Base-by-base conservation (phyloP, 2,888 invertebrate genomes). In the Tinea trinotella region DNA sequence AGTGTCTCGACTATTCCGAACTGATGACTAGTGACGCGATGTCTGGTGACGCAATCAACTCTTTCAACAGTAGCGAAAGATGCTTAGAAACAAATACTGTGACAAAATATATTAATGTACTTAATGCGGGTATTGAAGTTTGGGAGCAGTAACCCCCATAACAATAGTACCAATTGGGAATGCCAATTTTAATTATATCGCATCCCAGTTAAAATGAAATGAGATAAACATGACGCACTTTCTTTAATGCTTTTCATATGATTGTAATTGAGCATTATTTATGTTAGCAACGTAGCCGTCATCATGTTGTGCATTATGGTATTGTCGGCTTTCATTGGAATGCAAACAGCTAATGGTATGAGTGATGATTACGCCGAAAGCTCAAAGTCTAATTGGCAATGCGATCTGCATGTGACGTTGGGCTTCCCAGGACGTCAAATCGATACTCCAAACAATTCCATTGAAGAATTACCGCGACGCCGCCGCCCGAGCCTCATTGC, bases 1-100 rank as follows among this genome's bases (percentile, higher is more conserved):
- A 55, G 58, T 56, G 57, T 59, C 65, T 62, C 57, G 64, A 67
- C 67, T 72, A 70, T 72, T 74, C 71, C 70, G 66, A 70, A 70
- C 66, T 61, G 66, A 61, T 72, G 73, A 72, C 66, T 62, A 66
- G 61, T 72, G 73, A 73, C 73, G 70, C 63, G 60, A 62, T 61
- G 70, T 68, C 68, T 67, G 57, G 61, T 75, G 74, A 77, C 74
- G 76, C 70, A 68, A 71, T 60, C 49, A 35, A 50, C 24, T 24
- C 50, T 15, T 50, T 50, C 50, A 24, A 15, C 30, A 30, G 30
- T 30, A 30, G 30, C 22, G 22, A 22, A 22, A 22, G 3, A 22
- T 22, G 22, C 30, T 30, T 30, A 30, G 30, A n/a, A 30, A 7
- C 7, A 30, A 30, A 30, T 30, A 30, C 30, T 7, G 7, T 30